Conservation (phyloP, 2,797 vertebrate species). For the Onychomys leucogaster region DNA sequence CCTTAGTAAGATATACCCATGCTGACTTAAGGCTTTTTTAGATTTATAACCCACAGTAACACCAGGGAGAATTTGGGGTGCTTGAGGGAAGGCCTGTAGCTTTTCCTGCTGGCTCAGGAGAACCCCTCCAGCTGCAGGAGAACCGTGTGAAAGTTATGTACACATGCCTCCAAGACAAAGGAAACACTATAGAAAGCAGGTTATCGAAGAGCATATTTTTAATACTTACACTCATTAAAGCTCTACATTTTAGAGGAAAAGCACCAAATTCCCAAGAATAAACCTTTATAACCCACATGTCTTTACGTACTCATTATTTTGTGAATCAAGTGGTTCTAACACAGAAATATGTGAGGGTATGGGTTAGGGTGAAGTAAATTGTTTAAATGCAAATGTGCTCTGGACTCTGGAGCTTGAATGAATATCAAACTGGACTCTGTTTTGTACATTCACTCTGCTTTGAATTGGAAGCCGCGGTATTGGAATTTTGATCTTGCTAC, state of each 20-base stretch:
- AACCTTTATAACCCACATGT: slow-evolving; percentile 6
- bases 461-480: background rate
- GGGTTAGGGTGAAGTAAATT: background rate
- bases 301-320: slow-evolving; percentile 38
- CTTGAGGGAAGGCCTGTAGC: background rate
- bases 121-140: background rate
- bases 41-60: background rate
- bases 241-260: slow-evolving; percentile 27
- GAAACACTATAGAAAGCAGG: background rate
- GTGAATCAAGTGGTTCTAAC: slow-evolving; percentile 11
- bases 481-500: background rate
- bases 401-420: slow-evolving; percentile 12
- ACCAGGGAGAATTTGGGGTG: background rate
- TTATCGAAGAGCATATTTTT: slow-evolving; percentile 12
- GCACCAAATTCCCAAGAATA: background rate
- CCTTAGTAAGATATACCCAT: background rate
- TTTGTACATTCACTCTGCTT: slow-evolving; percentile 21
- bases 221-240: background rate
- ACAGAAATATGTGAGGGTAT: background rate
- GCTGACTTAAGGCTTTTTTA: background rate
- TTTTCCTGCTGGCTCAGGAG: slow-evolving; percentile 7
- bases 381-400: background rate
- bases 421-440: background rate
- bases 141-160: background rate
- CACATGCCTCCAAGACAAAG: background rate